A percentile compares a stretch with the other conserved stretches of the same genome.
Evolutionary conservation across 2,888 invertebrate genomes (phyloP).

Genomic region (Scaptomyza cyrtandrae): DNA sequence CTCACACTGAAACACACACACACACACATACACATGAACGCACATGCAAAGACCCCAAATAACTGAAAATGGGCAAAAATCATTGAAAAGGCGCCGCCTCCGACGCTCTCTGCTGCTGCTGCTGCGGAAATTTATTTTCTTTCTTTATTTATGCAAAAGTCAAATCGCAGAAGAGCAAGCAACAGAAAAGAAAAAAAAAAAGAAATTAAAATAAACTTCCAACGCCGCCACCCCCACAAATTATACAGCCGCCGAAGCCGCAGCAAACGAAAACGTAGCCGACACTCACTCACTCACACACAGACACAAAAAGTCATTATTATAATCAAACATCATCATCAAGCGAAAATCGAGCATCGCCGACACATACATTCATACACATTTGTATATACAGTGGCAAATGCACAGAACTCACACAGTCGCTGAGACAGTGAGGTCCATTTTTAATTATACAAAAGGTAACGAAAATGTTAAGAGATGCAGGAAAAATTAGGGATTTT

Average conservation of each 20-base stretch:
- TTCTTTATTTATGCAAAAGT: constrained; percentile 30
- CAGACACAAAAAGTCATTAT: constrained; percentile 60
- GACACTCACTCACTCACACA: constrained; percentile 27
- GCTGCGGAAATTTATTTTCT: constrained; percentile 39
- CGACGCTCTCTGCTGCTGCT: background rate
- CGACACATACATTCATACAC: constrained; percentile 31
- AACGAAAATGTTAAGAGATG: constrained; percentile 57
- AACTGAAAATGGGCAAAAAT: constrained; percentile 42
- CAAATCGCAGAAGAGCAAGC: constrained; percentile 14
- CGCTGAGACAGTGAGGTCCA: constrained; percentile 56
- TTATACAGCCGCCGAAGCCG: constrained; percentile 43
- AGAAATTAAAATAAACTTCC: constrained; percentile 35
- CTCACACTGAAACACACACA: constrained; percentile 16
- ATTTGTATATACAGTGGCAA: constrained; percentile 37
- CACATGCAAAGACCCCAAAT: constrained; percentile 35
- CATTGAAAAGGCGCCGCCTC: constrained; percentile 16
- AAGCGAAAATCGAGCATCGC: constrained; percentile 66
- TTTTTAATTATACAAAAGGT: constrained; percentile 71
- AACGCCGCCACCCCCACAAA: constrained; percentile 41
- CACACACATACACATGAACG: constrained; percentile 11
- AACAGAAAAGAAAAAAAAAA: constrained; percentile 32
- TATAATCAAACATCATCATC: constrained; percentile 73
- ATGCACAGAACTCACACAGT: constrained; percentile 48
- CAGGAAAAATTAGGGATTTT: constrained; percentile 11
- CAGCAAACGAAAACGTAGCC: constrained; percentile 47